Base-by-base conservation (phyloP, 2,797 vertebrate genomes). In the Anguilla marmorata region DNA sequence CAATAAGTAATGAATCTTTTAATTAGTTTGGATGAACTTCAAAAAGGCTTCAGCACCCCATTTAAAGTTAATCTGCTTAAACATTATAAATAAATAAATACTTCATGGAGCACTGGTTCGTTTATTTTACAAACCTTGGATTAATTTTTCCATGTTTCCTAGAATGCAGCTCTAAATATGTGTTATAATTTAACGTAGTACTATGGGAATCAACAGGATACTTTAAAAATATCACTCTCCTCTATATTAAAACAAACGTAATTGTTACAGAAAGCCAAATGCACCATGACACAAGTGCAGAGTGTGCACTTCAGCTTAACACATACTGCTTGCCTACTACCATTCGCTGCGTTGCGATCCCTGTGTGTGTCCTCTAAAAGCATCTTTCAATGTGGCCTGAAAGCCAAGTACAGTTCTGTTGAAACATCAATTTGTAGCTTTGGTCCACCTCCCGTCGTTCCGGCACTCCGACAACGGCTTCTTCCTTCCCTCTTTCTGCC, bases 351-450 rank as follows among this genome's bases (percentile, higher is more conserved):
- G 79, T 21, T 50, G 19, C 6, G 45, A 82, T 82, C 79, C 45
- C 45, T 50, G 45, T 41, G 16, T 74, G 69, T 82, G 41, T 82
- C 41, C 41, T 82, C 45, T 82, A 82, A 82, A 50, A 48, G 79
- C 41, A 82, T 8, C 45, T 37, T 48, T 82, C 41, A 82, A 82
- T 82, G 79, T 1, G 45, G 79, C 79, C 45, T 48, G 79, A 82
- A 82, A 82, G 45, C 41, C 45, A 9, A 82, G 41, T 45, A n/a
- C 79, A 48, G 45, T 82, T 82, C 41, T 82, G 41, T 82, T 82
- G 45, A 82, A 82, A 82, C 79, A 50, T 50, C 79, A 50, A 50
- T 82, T 82, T 50, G 7, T 48, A n/a, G 19, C 45, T 50, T 50
- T 45, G 16, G 74, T 45, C 79, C 11, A n/a, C 79, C 79, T 50